Base-by-base conservation (phyloP, 2,888 invertebrate genomes). In the Cyclophora punctaria region DNA sequence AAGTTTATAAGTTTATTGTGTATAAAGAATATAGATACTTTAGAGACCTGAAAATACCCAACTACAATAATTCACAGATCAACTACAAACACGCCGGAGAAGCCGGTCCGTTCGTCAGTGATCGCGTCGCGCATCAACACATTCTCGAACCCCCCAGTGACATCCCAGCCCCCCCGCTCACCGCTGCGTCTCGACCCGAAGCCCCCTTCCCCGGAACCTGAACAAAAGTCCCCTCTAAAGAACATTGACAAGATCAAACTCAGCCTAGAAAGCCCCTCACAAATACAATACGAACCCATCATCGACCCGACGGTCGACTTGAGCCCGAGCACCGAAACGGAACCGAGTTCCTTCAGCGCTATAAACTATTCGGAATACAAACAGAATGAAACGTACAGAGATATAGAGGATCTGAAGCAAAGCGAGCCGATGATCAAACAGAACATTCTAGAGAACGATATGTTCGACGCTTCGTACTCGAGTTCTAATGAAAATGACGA, bases 31-130 rank as follows among this genome's bases (percentile, higher is more conserved):
- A 20, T 20, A 20, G 20, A 20, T 20, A 20, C 20, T 20, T 20
- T 20, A 20, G 20, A 20, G 20, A 20, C 20, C 20, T 20, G 20
- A 20, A 1, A 20, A 20, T 20, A 20, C 20, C 20, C 20, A 5
- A 3, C 7, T 49, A 37, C n/a, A 2, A 33, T 41, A 63, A 51
- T 20, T 20, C 20, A 4, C 70, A 85, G 85, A 61, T 71, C 80
- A 4, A 78, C 78, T 53, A 73, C 81, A 37, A 75, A 89, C 49
- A 37, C 5, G 5, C 93, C 93, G 47, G 92, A 92, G 48, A 93
- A 93, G 58, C 93, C 93, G 3, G 88, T 91, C 35, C 90, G 93
- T 45, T 91, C 90, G 71, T 93, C 93, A 0, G 90, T 91, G 5
- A 90, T 92, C 66, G 90, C 92, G 7, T 92, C 92, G 67, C 88